Evolutionary conservation across 1,140 invertebrate genomes (phyloP).

Genomic region (Glomeris maerens): DNA sequence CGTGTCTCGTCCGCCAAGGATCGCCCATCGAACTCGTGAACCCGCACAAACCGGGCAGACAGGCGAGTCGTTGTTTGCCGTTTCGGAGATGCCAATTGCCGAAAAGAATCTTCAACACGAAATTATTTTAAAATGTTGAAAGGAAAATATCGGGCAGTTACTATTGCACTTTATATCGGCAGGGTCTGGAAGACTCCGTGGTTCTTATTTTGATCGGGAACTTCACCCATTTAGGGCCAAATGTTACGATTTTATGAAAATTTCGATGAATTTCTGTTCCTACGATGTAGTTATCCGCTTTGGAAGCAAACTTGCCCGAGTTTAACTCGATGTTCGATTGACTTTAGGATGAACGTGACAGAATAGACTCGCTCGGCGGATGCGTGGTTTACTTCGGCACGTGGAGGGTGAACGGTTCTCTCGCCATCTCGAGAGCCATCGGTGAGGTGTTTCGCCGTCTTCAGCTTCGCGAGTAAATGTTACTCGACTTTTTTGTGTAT

Average conservation of each 20-base stretch:
- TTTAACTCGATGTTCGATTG: too few relatives aligned
- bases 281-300: too few relatives aligned
- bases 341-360: slow-evolving; percentile 57
- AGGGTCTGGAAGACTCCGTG: too few relatives aligned
- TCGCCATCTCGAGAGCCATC: slow-evolving; percentile 75
- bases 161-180: too few relatives aligned
- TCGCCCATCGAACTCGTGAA: slow-evolving; percentile 54
- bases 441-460: slow-evolving; percentile 52
- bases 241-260: too few relatives aligned
- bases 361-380: slow-evolving; percentile 62
- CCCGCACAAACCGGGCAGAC: slow-evolving; percentile 70
- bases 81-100: background rate
- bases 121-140: slow-evolving; percentile 5
- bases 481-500: slow-evolving; percentile 21
- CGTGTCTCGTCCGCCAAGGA: slow-evolving; percentile 59
- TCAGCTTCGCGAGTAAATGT: too few relatives aligned
- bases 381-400: slow-evolving; percentile 51
- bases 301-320: too few relatives aligned
- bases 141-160: too few relatives aligned
- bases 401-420: slow-evolving; percentile 69
- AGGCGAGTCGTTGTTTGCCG: slow-evolving; percentile 37
- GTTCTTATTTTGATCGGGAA: too few relatives aligned
- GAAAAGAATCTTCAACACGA: background rate
- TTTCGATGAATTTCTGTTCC: too few relatives aligned
- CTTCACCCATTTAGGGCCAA: too few relatives aligned